A percentile compares a stretch with the other conserved stretches of the same genome.
These are phyloP conservation scores for Magallana nippona DNA, from an alignment of 2,888 invertebrate species.

Conservation along the genomic window DNA sequence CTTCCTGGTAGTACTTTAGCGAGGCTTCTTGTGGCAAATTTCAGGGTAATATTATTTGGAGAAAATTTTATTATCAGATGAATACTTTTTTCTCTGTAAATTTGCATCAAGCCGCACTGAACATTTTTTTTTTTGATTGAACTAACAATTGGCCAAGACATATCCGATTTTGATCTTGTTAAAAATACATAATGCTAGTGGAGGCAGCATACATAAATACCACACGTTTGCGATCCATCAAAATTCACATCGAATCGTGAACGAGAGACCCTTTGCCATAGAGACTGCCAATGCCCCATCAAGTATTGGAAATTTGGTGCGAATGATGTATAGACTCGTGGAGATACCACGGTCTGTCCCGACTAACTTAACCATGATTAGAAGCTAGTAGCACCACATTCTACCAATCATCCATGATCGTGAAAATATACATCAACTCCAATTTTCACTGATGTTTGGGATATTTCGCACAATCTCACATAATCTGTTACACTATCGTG, in stretches of 20 bases:
- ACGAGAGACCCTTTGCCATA: constrained; percentile 1
- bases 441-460: not conserved
- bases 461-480: constrained; percentile 29
- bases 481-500: constrained; percentile 14
- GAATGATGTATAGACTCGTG: not conserved
- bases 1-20: not conserved
- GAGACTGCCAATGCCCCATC: constrained; percentile 24
- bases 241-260: constrained; percentile 33
- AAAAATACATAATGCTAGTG: constrained; percentile 19
- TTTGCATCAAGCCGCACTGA: not conserved
- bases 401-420: constrained; percentile 17
- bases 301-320: constrained; percentile 29
- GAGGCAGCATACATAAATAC: not conserved
- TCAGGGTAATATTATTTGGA: not conserved
- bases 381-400: constrained; percentile 24
- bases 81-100: not conserved
- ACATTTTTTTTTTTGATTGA: constrained; percentile 11
- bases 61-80: not conserved
- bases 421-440: constrained; percentile 25
- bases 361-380: constrained; percentile 25
- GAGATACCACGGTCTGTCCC: constrained; percentile 24
- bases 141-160: not conserved
- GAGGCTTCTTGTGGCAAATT: not conserved
- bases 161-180: constrained; percentile 27
- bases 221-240: constrained; percentile 20